Percentiles rank a stretch among this genome's conserved stretches.
These are phyloP conservation scores for Heterodera schachtii DNA, from an alignment of 1,140 invertebrate genomes.

Conservation along the genomic window DNA sequence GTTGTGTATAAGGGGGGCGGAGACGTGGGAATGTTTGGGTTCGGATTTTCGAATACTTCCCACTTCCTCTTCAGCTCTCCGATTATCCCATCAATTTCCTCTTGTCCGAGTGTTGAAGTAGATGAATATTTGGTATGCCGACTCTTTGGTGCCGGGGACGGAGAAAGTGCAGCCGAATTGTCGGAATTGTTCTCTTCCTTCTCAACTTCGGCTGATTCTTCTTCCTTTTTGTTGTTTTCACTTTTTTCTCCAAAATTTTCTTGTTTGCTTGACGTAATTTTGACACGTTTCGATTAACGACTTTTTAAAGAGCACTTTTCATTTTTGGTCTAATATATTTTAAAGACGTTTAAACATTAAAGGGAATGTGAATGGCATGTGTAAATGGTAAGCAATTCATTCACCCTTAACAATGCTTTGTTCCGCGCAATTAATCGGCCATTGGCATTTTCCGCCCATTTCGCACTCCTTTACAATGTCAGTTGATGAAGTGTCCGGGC, in stretches of 20 bases:
- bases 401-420: not conserved
- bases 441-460: not conserved
- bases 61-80: conserved; percentile 13
- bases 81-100: conserved; percentile 16
- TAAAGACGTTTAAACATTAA: not conserved
- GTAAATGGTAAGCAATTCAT: not conserved
- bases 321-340: too few species aligned
- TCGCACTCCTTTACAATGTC: not conserved
- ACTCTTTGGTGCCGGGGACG: not conserved
- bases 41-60: not conserved
- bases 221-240: not conserved
- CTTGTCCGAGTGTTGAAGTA: conserved; percentile 23
- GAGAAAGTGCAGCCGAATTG: not conserved
- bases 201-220: not conserved
- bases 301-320: not conserved
- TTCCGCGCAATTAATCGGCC: not conserved
- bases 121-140: conserved; percentile 22
- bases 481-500: not conserved
- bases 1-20: conserved; percentile 1
- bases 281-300: not conserved
- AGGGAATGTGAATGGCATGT: not conserved
- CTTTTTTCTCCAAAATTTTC: not conserved
- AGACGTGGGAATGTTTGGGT: not conserved
- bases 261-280: not conserved
- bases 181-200: not conserved